A percentile compares a stretch with the other conserved stretches of the same genome.
These are phyloP conservation scores for Leptodirus hochenwartii DNA, from an alignment of 2,888 invertebrate species.

Conservation along the genomic window DNA sequence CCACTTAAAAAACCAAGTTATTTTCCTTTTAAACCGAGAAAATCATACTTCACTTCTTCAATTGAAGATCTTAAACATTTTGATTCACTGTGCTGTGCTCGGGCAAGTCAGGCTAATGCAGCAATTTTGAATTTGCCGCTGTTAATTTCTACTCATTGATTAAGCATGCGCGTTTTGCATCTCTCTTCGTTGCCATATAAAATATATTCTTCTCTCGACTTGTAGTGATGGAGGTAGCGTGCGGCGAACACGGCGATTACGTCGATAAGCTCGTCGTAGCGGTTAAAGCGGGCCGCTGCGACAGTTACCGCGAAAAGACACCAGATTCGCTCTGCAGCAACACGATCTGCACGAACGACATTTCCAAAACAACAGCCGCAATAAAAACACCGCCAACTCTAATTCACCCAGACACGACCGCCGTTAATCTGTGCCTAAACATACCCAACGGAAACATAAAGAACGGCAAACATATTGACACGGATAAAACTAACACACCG, in stretches of 20 bases:
- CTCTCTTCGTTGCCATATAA: background rate
- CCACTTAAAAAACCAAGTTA: too few relatives aligned
- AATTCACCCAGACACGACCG: conserved; percentile 18
- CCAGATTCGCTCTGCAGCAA: conserved; percentile 10
- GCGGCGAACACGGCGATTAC: conserved; percentile 86
- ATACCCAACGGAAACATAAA: conserved; percentile 20
- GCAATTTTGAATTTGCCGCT: too few relatives aligned
- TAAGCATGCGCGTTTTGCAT: background rate
- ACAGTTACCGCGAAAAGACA: conserved; percentile 30
- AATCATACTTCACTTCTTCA: too few relatives aligned
- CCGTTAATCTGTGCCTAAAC: conserved; percentile 21
- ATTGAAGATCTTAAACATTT: too few relatives aligned
- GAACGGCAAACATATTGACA: conserved; percentile 8
- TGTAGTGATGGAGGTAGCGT: conserved; percentile 87
- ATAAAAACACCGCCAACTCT: conserved; percentile 10
- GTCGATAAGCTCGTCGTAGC: conserved; percentile 69
- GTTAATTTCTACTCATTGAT: too few relatives aligned
- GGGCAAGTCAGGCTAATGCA: too few relatives aligned
- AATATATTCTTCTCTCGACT: conserved; percentile 12
- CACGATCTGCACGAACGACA: conserved; percentile 37
- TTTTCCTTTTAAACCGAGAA: too few relatives aligned
- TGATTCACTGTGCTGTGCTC: too few relatives aligned
- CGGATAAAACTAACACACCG: conserved; percentile 11
- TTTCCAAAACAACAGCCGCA: conserved; percentile 27
- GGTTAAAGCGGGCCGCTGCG: conserved; percentile 63